A percentile compares a stretch with the other conserved stretches of the same genome.
These are phyloP conservation scores for Neoitamus cyanurus DNA, from an alignment of 2,888 invertebrate genomes.

Conservation along the genomic window DNA sequence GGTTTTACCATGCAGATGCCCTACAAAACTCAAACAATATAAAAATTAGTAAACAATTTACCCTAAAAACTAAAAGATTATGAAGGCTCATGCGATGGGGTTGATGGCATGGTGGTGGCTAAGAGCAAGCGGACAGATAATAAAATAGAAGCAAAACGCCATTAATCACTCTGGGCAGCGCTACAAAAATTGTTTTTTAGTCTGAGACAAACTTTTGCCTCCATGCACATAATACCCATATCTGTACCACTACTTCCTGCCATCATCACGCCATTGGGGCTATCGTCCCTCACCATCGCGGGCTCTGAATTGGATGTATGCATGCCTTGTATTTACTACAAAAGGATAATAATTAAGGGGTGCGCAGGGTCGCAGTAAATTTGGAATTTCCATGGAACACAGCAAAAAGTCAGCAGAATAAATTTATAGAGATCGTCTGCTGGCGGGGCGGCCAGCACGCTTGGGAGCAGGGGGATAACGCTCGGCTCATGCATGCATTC, in stretches of 20 bases:
- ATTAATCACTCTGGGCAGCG: background rate
- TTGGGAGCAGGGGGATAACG: background rate
- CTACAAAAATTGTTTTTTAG: conserved; percentile 16
- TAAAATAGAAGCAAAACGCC: background rate
- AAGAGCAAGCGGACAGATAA: background rate
- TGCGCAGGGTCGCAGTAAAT: conserved; percentile 33
- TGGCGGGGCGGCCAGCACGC: background rate
- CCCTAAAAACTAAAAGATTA: background rate
- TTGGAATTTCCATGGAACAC: conserved; percentile 36
- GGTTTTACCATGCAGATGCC: background rate
- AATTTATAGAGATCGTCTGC: background rate
- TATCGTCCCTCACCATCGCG: background rate
- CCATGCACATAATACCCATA: conserved; percentile 7
- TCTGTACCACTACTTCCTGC: conserved; percentile 24
- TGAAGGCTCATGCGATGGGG: background rate
- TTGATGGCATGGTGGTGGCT: background rate
- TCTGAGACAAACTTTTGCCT: conserved; percentile 11
- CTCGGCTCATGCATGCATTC: conserved; percentile 26
- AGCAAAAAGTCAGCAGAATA: conserved; percentile 34
- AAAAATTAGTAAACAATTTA: background rate
- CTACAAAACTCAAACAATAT: background rate
- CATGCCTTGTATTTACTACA: background rate
- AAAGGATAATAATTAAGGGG: conserved; percentile 40
- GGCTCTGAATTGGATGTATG: background rate
- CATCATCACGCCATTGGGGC: conserved; percentile 15